Percentiles rank a stretch among this genome's conserved stretches.
Conservation (phyloP, 2,888 invertebrate species). For the Drosophila neoperkinsi region DNA sequence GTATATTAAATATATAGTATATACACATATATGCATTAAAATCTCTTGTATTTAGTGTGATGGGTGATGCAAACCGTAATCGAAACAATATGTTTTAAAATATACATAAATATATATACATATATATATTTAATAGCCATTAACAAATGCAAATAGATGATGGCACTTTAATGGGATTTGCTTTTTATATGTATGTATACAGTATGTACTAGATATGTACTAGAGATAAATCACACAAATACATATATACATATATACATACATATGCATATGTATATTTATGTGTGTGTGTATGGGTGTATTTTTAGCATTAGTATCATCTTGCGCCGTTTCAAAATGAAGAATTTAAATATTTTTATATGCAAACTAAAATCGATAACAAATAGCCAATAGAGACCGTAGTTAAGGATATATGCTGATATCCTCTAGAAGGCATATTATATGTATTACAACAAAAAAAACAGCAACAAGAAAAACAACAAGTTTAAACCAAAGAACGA, state of each 20-base stretch:
- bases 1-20: conserved; percentile 12
- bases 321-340: conserved; percentile 67
- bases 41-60: conserved; percentile 50
- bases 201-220: conserved; percentile 25
- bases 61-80: conserved; percentile 66
- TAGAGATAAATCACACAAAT: neutral
- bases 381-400: conserved; percentile 53
- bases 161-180: conserved; percentile 73
- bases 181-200: conserved; percentile 59
- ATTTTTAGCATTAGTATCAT: conserved; percentile 49
- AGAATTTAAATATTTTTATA: conserved; percentile 79
- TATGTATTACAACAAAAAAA: conserved; percentile 1
- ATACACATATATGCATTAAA: conserved; percentile 33
- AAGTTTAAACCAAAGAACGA: conserved; percentile 61
- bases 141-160: conserved; percentile 45
- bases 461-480: conserved; percentile 12
- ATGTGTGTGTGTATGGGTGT: conserved; percentile 27
- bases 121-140: conserved; percentile 31
- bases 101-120: conserved; percentile 16
- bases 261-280: conserved; percentile 6
- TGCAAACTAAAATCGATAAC: conserved; percentile 45
- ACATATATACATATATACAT: conserved; percentile 23
- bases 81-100: conserved; percentile 69
- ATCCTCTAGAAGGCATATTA: conserved; percentile 27
- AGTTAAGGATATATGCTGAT: conserved; percentile 17